Evolutionary conservation across 2,797 vertebrate species (phyloP), one percentile per base, ranked within the genome.

Genomic region (Sparidentex hasta): DNA sequence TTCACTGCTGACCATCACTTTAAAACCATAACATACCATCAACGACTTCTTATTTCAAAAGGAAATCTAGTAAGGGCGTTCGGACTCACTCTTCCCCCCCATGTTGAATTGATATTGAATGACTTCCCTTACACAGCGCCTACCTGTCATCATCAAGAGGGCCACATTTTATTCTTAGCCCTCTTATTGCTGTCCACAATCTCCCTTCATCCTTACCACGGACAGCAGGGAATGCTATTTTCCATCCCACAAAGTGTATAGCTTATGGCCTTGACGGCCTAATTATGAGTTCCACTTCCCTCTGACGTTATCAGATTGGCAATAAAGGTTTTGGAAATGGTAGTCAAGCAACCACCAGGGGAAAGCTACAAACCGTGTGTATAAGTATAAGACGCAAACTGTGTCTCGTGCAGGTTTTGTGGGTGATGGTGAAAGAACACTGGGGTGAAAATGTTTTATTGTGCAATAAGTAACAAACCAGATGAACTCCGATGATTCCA

Each of bases 131-230:
- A 76, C 56, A 54, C 51, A 47, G 66, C 0, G 2, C n/a, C 69
- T 71, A 68, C 77, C 65, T 78, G 71, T 65, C 71, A 75, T 81
- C 71, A 81, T 89, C 85, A 80, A 70, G 86, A 80, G 80, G 86
- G 59, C 4, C 63, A 14, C 1, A 1, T 72, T 80, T 80, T 91
- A 89, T 86, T 93, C 67, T 89, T 90, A 83, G 76, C 79, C 48
- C 66, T 72, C 69, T 80, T 82, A 84, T 76, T 86, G 72, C 80
- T 57, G 63, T 78, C 83, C 62, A 79, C 76, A 80, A 44, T 75
- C 79, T 66, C 52, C 66, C 27, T 5, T 71, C 65, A 65, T 73
- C 18, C 38, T 65, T 78, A 81, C 82, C 83, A 81, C 87, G 86
- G 79, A 76, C 87, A 77, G 38, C 38, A 38, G 9, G 0, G 16